Percentiles rank a stretch among this genome's conserved stretches.
Conservation (phyloP, 2,797 vertebrate genomes). For the Echiichthys vipera region DNA sequence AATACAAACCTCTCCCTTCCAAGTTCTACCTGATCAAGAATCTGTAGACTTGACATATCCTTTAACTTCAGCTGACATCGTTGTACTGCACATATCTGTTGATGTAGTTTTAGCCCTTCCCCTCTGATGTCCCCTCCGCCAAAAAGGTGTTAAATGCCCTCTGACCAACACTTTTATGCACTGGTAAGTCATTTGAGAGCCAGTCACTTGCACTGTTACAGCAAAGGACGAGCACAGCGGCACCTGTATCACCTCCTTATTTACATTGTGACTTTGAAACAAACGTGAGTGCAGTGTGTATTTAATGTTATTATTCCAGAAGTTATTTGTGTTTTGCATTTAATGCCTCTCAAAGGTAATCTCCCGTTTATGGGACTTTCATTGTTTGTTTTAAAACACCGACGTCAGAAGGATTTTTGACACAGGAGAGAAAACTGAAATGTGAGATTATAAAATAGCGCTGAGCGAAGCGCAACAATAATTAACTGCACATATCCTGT, state of each 20-base stretch:
- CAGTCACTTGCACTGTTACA: slow-evolving; percentile 6
- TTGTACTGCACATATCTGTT: slow-evolving; percentile 7
- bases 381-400: neutral
- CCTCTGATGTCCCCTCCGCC: neutral
- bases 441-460: neutral
- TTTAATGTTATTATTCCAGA: slow-evolving; percentile 20
- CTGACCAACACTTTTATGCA: slow-evolving; percentile 50
- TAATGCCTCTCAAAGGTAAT: slow-evolving; percentile 15
- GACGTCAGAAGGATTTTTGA: neutral
- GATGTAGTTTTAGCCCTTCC: neutral
- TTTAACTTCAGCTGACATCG: slow-evolving; percentile 13
- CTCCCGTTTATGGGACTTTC: neutral
- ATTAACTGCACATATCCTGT: neutral
- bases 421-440: too few relatives aligned
- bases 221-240: slow-evolving; percentile 31
- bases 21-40: slow-evolving; percentile 2
- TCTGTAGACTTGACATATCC: slow-evolving; percentile 38
- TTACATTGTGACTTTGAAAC: slow-evolving; percentile 18
- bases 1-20: neutral
- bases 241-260: slow-evolving; percentile 39
- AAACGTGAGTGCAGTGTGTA: slow-evolving; percentile 22
- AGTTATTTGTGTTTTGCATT: slow-evolving; percentile 8
- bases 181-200: slow-evolving; percentile 38
- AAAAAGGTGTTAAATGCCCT: slow-evolving; percentile 4
- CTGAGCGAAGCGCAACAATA: neutral